Evolutionary conservation across 2,113 vertebrate genomes (phyloP).

Genomic region (Hyperopisus bebe): DNA sequence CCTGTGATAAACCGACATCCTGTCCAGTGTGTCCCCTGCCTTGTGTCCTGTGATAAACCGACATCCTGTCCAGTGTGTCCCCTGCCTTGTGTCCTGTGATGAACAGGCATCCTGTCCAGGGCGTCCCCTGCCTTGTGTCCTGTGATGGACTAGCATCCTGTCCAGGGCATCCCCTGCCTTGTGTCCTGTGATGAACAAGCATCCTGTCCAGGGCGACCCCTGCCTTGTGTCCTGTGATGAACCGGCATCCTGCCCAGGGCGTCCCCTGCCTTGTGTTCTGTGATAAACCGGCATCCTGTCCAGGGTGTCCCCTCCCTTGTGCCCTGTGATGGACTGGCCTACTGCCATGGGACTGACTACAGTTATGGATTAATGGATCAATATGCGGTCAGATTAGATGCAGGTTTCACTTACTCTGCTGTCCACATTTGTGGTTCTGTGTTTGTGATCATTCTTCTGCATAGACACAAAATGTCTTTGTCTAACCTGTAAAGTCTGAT

Average conservation of each 20-base stretch:
- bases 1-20: no score
- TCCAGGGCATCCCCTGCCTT: no score
- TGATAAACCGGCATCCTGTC: no score
- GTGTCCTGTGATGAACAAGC: no score
- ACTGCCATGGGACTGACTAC: neutral
- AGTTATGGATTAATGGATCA: neutral
- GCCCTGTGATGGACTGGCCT: neutral
- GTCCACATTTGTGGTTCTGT: neutral
- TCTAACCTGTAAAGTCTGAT: neutral
- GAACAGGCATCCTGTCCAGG: no score
- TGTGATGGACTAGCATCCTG: no score
- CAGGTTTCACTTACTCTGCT: neutral
- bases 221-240: neutral
- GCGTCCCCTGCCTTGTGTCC: no score
- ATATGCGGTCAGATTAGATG: neutral
- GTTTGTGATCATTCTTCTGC: neutral
- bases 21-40: neutral
- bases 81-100: no score
- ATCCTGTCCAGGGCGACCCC: no score
- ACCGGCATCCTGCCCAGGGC: neutral
- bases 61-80: no score
- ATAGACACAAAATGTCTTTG: neutral
- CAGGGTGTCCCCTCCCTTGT: neutral
- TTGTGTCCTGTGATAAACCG: no score
- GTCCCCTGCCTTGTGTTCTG: neutral